Base-by-base conservation (phyloP, 2,888 invertebrate species). In the Conus canariensis region DNA sequence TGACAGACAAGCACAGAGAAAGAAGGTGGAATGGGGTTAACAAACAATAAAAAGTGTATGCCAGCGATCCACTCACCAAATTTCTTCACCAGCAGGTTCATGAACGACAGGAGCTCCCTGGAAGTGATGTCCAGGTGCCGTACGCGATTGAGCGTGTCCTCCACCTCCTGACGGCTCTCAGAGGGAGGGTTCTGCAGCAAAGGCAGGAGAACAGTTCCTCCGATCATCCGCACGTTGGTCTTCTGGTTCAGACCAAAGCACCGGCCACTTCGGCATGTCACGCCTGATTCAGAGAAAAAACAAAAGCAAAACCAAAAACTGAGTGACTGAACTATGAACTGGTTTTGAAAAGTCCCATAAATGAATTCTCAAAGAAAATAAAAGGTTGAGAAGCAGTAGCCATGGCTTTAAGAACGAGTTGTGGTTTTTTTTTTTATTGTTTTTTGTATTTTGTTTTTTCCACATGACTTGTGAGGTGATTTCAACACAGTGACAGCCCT, bases 171-270 rank as follows among this genome's bases (percentile, higher is more conserved):
- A 1, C 85, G 90, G 9, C 88, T 88, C 3, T 88, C 87, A 4
- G 91, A 4, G 0, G 93, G 93, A 1, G 90, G 90, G 80, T 93
- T 91, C 12, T 91, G 89, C 59, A 95, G 90, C 87, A 95, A 60
- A 9, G 91, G 92, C 59, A 89, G 89, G 22, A 94, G 64, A 10
- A 85, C n/a, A 94, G 45, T 2, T 0, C 91, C 90, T 9, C 91
- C 90, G 45, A 94, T 74, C 88, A 91, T 90, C 70, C 93, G 87
- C 56, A 95, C 67, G 77, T 91, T 93, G 85, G 74, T 90, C 56
- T 87, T 22, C 19, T 92, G 87, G 90, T 94, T 95, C 74, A 93
- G 90, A 10, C 94, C 94, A 59, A 90, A 86, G 92, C 95, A 95
- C 1, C 70, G 59, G 12, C 93, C 93, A 67, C 92, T 88, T 8